Base-by-base conservation (phyloP, 92 coral and sea anemone species). In the Epizoanthus stellaris region DNA sequence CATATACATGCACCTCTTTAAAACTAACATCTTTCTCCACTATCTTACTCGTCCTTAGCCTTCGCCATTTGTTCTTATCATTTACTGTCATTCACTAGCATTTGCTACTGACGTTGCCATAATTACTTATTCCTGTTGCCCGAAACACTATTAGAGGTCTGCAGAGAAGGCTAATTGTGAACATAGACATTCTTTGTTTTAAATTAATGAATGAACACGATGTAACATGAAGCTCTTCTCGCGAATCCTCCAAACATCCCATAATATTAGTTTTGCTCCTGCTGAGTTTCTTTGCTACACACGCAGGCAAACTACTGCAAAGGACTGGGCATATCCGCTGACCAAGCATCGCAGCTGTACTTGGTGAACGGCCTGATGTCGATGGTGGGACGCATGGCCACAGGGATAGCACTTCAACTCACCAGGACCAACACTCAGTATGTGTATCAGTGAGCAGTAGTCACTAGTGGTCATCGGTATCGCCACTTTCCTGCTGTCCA, bases 401-500 rank as follows among this genome's bases (percentile, higher is more conserved):
- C 77, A 16, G 23, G 4, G 16, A 72, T 43, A 13, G 39, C 17
- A 6, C 58, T 59, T 17, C 59, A 72, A n/a, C 14, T 72, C 52
- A 43, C 20, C 40, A 56, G 20, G 21, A 36, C 23, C 59, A 72
- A 72, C 77, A 59, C 77, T 2, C 47, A 19, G 56, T 47, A 15
- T 9, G 39, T 72, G 14, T 72, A 6, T 47, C 14, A 56, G 21
- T 17, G 30, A 2, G 30, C 36, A 10, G 19, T 59, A 23, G 52
- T 72, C 36, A 10, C 8, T 59, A 23, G 52, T 72, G 12, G 77
- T 23, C 25, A 23, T 56, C 21, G 77, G 77, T 19, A n/a, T 72
- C 21, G 30, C 40, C 15, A 72, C 77, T 17, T 36, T 72, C n/a
- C 38, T 72, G 60, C 16, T 72, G 39, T 59, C 77, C 77, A 30